These are phyloP conservation scores for Chelonus formosanus DNA, from an alignment of 2,888 invertebrate species.

Conservation along the genomic window DNA sequence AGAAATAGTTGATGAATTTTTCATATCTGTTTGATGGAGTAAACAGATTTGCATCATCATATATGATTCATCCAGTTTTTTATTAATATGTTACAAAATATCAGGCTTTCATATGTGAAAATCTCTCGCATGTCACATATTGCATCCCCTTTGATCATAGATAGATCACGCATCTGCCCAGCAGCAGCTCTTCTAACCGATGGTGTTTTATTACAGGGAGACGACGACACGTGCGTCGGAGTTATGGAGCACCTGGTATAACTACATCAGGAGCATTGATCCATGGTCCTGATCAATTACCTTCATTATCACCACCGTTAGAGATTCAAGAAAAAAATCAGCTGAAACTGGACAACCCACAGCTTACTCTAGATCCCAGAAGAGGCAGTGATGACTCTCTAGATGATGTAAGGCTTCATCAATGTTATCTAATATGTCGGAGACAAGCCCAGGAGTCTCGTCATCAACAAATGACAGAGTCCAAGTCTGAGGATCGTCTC, in stretches of 20 bases:
- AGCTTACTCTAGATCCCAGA: slow-evolving; percentile 1
- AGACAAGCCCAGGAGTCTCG: slow-evolving; percentile 15
- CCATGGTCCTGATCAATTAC: slow-evolving; percentile 4
- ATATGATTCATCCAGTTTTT: too few relatives aligned
- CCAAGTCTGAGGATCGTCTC: background rate
- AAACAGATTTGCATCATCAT: too few relatives aligned
- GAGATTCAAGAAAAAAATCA: slow-evolving; percentile 15
- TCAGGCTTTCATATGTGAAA: background rate
- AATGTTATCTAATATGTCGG: slow-evolving; percentile 25
- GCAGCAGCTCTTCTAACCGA: background rate
- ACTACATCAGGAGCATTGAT: slow-evolving; percentile 21
- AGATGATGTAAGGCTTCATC: slow-evolving; percentile 10
- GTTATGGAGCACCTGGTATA: slow-evolving; percentile 51
- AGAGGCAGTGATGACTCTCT: slow-evolving; percentile 3
- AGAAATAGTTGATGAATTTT: too few relatives aligned
- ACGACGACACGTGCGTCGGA: slow-evolving; percentile 63
- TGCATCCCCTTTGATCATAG: background rate
- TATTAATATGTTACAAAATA: background rate
- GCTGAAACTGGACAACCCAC: background rate
- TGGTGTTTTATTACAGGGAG: slow-evolving; percentile 62
- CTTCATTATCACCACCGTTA: slow-evolving; percentile 13
- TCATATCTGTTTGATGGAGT: too few relatives aligned
- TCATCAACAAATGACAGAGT: slow-evolving; percentile 1
- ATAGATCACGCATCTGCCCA: slow-evolving; percentile 2
- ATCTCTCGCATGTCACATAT: slow-evolving; percentile 6